A percentile compares a stretch with the other conserved stretches of the same genome.
Conservation (phyloP, 1,140 invertebrate species). For the Leptestheria dahalacensis region DNA sequence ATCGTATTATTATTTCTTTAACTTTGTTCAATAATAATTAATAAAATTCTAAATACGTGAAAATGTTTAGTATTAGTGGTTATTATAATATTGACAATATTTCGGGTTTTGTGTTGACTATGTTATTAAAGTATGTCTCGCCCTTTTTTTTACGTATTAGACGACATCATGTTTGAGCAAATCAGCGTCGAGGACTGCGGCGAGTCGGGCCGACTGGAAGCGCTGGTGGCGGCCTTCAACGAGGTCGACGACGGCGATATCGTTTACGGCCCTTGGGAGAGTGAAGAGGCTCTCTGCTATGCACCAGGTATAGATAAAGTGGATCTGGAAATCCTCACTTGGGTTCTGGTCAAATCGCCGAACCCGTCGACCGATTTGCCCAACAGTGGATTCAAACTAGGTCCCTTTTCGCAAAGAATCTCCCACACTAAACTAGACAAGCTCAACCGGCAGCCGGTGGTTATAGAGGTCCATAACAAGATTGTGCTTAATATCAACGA, state of each 20-base stretch:
- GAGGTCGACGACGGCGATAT: not conserved
- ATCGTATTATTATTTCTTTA: too few species aligned
- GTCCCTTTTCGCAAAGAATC: not conserved
- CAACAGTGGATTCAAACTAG: not conserved
- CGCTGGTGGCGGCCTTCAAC: not conserved
- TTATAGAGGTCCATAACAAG: not conserved
- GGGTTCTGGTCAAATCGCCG: not conserved
- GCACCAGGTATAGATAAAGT: not conserved
- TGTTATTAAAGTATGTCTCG: too few species aligned
- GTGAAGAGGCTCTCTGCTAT: not conserved
- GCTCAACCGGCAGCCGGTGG: not conserved
- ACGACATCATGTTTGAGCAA: not conserved
- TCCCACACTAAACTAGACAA: not conserved
- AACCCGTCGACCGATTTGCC: not conserved
- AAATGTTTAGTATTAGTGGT: too few species aligned
- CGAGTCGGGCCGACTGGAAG: not conserved
- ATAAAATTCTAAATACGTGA: too few species aligned
- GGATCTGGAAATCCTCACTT: not conserved
- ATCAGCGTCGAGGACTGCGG: not conserved
- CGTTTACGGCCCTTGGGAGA: not conserved
- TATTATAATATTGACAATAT: too few species aligned
- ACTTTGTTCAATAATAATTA: too few species aligned
- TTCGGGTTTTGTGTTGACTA: too few species aligned
- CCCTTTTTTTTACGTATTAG: not conserved
- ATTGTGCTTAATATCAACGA: not conserved